These are phyloP conservation scores for Phataginus tricuspis DNA, from an alignment of 2,797 vertebrate genomes.

Conservation along the genomic window DNA sequence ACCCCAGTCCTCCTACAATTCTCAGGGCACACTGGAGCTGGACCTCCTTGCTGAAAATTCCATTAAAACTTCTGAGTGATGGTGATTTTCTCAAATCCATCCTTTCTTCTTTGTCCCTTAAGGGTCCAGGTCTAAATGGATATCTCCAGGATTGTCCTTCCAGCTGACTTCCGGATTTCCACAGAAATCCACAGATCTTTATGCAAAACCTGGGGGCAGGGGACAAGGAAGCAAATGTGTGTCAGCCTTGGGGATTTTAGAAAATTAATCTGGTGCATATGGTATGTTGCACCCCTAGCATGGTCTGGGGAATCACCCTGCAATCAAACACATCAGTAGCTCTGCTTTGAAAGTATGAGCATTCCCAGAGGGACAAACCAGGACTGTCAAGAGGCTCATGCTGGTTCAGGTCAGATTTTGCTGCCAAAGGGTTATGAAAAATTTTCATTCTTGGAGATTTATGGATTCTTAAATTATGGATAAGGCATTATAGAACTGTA, in stretches of 20 bases:
- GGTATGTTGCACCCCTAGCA: neutral
- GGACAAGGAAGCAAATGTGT: neutral
- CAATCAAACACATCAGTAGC: neutral
- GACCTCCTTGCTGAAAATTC: neutral
- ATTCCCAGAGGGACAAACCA: neutral
- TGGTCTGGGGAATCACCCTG: accelerated
- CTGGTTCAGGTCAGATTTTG: neutral
- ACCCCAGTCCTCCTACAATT: neutral
- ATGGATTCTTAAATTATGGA: constrained; percentile 1
- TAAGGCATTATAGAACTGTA: neutral
- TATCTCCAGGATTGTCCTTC: neutral
- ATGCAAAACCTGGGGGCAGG: neutral
- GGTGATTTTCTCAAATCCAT: neutral
- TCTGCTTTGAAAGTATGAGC: neutral
- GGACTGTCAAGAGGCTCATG: neutral
- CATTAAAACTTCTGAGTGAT: neutral
- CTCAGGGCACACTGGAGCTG: neutral
- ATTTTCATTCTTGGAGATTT: neutral
- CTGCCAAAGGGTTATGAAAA: neutral
- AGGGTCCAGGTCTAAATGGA: neutral
- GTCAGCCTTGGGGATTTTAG: neutral
- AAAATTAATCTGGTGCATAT: neutral
- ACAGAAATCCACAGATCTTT: neutral
- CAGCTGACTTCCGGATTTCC: neutral
- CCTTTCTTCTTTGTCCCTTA: neutral